Base-by-base conservation (phyloP, 2,888 invertebrate genomes). In the Epirrhoe alternata region DNA sequence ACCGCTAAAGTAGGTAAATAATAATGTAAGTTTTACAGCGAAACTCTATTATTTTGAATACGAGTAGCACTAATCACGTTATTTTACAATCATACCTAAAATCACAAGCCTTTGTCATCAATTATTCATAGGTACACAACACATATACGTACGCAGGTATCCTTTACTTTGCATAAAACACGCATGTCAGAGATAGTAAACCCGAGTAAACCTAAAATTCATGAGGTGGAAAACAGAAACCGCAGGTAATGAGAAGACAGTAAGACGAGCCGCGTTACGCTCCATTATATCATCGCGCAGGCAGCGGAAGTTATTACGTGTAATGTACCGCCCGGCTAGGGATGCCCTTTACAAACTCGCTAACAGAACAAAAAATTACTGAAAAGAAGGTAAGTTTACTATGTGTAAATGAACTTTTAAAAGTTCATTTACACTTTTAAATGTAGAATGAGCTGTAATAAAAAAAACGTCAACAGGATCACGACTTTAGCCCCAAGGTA, bases 251-350 rank as follows among this genome's bases (percentile, higher is more conserved):
- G 76, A 79, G 75, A 78, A 76, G 73, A 75, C 74, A 76, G 70
- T 74, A 75, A 77, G 78, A 77, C 71, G 78, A 76, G 71, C 61
- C 70, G 77, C 80, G 79, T 81, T 79, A 79, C 82, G 78, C 73
- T 74, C 83, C 84, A 86, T 88, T 86, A 88, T 84, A 76, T 74
- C 78, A 82, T 83, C 80, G 80, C 77, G 78, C 80, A 74, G 80
- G 67, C 77, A 77, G 82, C 80, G 86, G 85, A 87, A 86, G 87
- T 85, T 86, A 85, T 88, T 86, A 86, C 82, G 83, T 78, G 82
- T 88, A 88, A 87, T 89, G 86, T 85, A 88, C 67, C 67, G 35
- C 60, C 59, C 83, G 77, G 65, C 73, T 79, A 81, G 81, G 77
- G 77, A 78, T 80, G 60, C 14, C 45, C 35, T 56, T 35, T 30